phyloP scores from a whole-genome alignment of 2,888 invertebrate species.

The Octonoba sinensis region DNA sequence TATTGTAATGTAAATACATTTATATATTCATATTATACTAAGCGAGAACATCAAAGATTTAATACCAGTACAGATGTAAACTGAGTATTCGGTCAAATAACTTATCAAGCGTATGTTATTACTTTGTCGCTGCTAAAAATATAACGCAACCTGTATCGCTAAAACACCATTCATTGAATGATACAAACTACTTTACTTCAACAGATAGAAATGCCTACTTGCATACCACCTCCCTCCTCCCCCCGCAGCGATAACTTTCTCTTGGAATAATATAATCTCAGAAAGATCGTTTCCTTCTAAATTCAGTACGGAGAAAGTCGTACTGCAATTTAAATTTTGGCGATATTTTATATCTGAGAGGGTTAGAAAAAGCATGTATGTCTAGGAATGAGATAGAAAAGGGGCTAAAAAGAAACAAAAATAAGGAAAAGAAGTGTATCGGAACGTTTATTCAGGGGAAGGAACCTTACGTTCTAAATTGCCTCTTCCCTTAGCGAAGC shows the following conservation, averaged over 20 bases:
- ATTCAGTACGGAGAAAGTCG: conserved; percentile 18
- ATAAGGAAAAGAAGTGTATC: conserved; percentile 28
- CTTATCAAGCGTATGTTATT: no score
- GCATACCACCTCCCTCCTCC: background rate
- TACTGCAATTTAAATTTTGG: conserved; percentile 55
- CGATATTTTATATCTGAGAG: conserved; percentile 19
- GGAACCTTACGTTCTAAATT: conserved; percentile 25
- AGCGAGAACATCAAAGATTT: no score
- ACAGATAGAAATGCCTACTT: no score
- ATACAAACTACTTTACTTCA: no score
- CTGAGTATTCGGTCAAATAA: no score
- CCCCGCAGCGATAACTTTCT: conserved; percentile 30
- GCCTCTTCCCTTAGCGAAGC: conserved; percentile 24
- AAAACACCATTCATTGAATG: no score
- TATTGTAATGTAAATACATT: no score
- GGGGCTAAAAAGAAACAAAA: conserved; percentile 8
- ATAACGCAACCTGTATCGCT: no score
- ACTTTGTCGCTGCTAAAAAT: no score
- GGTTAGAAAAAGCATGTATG: conserved; percentile 2
- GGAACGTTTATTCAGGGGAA: conserved; percentile 41
- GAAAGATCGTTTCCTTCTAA: conserved; percentile 19
- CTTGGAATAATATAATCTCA: conserved; percentile 37
- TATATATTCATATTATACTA: no score
- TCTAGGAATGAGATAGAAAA: conserved; percentile 21
- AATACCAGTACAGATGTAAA: no score